Conservation (phyloP, 2,888 invertebrate genomes). For the Cheilosia soror region DNA sequence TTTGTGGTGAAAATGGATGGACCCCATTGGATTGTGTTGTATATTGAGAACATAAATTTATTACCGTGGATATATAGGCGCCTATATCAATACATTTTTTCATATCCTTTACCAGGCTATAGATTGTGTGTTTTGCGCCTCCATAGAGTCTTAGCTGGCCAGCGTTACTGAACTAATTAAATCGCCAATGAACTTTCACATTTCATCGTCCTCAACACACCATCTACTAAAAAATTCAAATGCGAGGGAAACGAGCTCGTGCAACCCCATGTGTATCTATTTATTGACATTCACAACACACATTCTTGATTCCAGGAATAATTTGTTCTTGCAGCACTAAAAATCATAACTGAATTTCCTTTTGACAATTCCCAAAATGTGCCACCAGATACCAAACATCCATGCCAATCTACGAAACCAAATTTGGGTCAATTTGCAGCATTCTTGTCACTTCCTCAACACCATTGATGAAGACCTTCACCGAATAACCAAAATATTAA, state of each 20-base stretch:
- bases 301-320: neutral
- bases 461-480: slow-evolving; percentile 6
- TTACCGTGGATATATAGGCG: too few species aligned
- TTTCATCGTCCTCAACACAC: neutral
- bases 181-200: neutral
- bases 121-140: neutral
- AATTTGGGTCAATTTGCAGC: slow-evolving; percentile 11
- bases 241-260: neutral
- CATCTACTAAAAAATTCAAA: neutral
- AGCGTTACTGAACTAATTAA: neutral
- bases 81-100: neutral
- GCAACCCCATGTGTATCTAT: slow-evolving; percentile 28
- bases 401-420: neutral
- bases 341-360: slow-evolving; percentile 1
- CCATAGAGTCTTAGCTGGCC: neutral
- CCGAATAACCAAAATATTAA: slow-evolving; percentile 7
- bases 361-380: neutral
- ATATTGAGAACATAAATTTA: too few species aligned
- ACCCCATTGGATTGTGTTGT: too few species aligned
- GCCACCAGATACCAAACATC: neutral
- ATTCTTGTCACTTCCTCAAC: slow-evolving; percentile 3
- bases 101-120: neutral
- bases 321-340: too few species aligned
- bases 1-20: too few species aligned
- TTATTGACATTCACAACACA: neutral